Base-by-base conservation (phyloP, 2,113 vertebrate genomes). In the Thymallus thymallus region DNA sequence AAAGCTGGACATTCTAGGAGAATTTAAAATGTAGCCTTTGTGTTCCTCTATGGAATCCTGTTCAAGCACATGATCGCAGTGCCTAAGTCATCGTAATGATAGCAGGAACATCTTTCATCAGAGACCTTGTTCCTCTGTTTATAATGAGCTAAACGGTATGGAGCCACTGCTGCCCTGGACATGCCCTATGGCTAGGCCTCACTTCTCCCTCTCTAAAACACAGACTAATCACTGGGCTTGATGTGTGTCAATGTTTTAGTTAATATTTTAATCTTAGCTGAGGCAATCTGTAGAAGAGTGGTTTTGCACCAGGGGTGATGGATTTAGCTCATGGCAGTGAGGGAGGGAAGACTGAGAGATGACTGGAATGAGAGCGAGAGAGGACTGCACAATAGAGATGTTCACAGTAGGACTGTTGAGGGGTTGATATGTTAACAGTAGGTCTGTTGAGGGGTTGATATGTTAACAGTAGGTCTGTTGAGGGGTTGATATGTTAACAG, bases 401-500 rank as follows among this genome's bases (percentile, higher is more conserved):
- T 88, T 86, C 88, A 88, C 88, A 82, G 48, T 18, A 13, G 76
- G 77, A 82, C 79, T 83, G 83, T 73, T 76, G 65, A 76, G 76
- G 77, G 75, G 76, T 61, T 82, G n/a, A n/a, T 91, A 90, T 89
- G 88, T 88, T 86, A 89, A 88, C 88, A 82, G 48, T 18, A 13
- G 76, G 77, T 82, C 79, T 83, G 83, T 73, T 76, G 65, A 76
- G 76, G 77, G 75, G 76, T 61, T 82, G 85, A 76, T 86, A 89
- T n/a, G n/a, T n/a, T n/a, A n/a, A n/a, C n/a, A n/a, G n/a, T n/a
- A n/a, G n/a, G n/a, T n/a, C n/a, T n/a, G n/a, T n/a, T n/a, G n/a
- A n/a, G n/a, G n/a, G n/a, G n/a, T n/a, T n/a, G n/a, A n/a, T 91
- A 90, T 89, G 88, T 88, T 86, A 89, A 88, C 88, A 82, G 48